Evolutionary conservation across 2,888 invertebrate genomes (phyloP).

Genomic region (Electrophaes corylata): DNA sequence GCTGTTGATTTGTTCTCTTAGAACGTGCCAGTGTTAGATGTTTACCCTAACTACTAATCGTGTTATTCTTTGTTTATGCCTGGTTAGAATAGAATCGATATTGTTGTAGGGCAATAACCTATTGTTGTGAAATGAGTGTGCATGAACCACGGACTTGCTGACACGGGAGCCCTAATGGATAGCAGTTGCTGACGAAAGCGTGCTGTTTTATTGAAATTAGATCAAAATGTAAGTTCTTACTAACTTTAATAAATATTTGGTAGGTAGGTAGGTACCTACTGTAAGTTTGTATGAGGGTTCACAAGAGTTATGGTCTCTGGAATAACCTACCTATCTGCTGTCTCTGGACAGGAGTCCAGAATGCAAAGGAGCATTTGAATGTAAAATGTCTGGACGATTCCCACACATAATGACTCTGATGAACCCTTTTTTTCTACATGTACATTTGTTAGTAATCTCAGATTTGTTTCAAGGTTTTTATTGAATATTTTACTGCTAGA

Average conservation of each 20-base stretch:
- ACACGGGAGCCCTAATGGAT: constrained; percentile 61
- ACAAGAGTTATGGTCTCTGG: too few species aligned
- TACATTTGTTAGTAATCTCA: too few species aligned
- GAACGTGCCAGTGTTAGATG: constrained; percentile 54
- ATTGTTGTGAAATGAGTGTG: constrained; percentile 72
- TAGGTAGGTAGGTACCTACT: background rate
- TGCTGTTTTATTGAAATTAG: constrained; percentile 34
- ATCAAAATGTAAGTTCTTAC: constrained; percentile 42
- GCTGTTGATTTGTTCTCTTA: constrained; percentile 54
- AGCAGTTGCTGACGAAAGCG: constrained; percentile 40
- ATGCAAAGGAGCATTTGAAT: too few species aligned
- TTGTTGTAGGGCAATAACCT: constrained; percentile 55
- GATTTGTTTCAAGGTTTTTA: too few species aligned
- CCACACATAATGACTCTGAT: too few species aligned
- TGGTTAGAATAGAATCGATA: constrained; percentile 64
- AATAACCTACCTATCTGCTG: too few species aligned
- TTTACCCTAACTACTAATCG: constrained; percentile 55
- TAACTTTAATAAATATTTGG: background rate
- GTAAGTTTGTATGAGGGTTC: too few species aligned
- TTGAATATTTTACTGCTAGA: too few species aligned
- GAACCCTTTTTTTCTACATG: too few species aligned
- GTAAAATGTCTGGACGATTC: too few species aligned
- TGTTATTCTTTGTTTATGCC: constrained; percentile 55
- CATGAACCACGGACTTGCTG: constrained; percentile 60
- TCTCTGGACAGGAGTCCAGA: too few species aligned